These are phyloP conservation scores for Aurelia sp. DNA, from an alignment of 30 jellyfish, hydroid and myxozoan species.

Conservation along the genomic window DNA sequence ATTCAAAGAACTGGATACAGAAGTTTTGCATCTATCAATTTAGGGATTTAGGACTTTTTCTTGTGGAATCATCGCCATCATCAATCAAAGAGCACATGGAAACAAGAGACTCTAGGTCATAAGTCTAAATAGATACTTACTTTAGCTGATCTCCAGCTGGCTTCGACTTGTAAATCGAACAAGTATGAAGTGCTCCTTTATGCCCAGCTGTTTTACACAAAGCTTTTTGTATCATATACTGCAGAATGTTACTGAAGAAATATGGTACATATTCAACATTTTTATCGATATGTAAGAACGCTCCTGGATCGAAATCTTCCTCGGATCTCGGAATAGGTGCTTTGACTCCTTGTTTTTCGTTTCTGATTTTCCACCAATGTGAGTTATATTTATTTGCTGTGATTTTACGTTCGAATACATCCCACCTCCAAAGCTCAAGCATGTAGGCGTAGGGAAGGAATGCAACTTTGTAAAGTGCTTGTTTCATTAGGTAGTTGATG, in stretches of 20 bases:
- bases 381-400: conserved; percentile 67
- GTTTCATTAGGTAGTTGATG: conserved; percentile 82
- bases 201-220: conserved; percentile 77
- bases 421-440: conserved; percentile 85
- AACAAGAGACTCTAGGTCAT: background rate
- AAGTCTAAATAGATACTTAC: conserved; percentile 23
- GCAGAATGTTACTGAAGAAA: conserved; percentile 79
- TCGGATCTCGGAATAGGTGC: conserved; percentile 62
- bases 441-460: conserved; percentile 75
- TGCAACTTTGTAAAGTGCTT: conserved; percentile 71
- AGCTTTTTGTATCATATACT: conserved; percentile 82
- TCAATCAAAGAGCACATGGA: no score
- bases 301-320: conserved; percentile 80
- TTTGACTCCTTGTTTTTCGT: conserved; percentile 64
- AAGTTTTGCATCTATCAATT: no score
- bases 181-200: conserved; percentile 71
- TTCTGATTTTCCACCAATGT: conserved; percentile 80
- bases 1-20: no score
- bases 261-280: conserved; percentile 82
- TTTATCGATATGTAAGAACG: conserved; percentile 81
- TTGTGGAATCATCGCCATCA: no score
- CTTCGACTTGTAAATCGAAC: conserved; percentile 79
- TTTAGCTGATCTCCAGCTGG: conserved; percentile 78
- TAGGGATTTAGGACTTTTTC: no score
- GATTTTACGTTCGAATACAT: conserved; percentile 69